Evolutionary conservation across 2,797 vertebrate species (phyloP), one percentile per base, ranked within the genome.

Genomic region (Coccyzus lansbergi): DNA sequence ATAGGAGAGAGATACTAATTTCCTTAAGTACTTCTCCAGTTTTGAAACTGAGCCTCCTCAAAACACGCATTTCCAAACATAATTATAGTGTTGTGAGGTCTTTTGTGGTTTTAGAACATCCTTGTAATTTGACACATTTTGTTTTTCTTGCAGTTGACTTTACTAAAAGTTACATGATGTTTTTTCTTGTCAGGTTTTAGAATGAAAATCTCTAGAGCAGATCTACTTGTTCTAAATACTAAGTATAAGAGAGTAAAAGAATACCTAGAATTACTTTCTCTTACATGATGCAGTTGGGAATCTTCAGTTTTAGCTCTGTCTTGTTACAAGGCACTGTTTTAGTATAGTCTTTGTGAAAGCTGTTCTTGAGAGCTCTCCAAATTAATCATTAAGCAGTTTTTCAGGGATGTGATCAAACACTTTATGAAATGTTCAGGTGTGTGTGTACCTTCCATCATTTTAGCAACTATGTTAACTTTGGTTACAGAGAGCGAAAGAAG

Each of bases 401-500:
- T 58, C 42, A 46, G 9, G 58, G 21, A 33, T 28, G 7, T 59
- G 46, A 63, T 83, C 29, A 46, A 76, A 52, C 62, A 42, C 7
- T 55, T 31, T 4, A 9, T 59, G 20, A 72, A 89, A 29, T 48
- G 22, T 10, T 58, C n/a, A 81, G 14, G 7, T 80, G 7, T 26
- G 2, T 1, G 1, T 17, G 17, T 36, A 10, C 16, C 28, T 86
- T 75, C 33, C 33, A 7, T 13, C 53, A 56, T 82, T 95, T 64
- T 65, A 94, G 17, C 60, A 92, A 64, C 25, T 93, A 31, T 85
- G 64, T 79, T 92, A 46, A 60, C 88, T 77, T 94, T 94, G 93
- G 28, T 96, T 97, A 20, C 93, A 99, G 99, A 95, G 99, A 99
- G 81, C 94, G 98, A 86, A 99, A 99, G 97, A 99, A 99, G 94